These are phyloP conservation scores for Rhinolophus ferrumequinum DNA, from an alignment of 2,113 vertebrate genomes.

Conservation along the genomic window DNA sequence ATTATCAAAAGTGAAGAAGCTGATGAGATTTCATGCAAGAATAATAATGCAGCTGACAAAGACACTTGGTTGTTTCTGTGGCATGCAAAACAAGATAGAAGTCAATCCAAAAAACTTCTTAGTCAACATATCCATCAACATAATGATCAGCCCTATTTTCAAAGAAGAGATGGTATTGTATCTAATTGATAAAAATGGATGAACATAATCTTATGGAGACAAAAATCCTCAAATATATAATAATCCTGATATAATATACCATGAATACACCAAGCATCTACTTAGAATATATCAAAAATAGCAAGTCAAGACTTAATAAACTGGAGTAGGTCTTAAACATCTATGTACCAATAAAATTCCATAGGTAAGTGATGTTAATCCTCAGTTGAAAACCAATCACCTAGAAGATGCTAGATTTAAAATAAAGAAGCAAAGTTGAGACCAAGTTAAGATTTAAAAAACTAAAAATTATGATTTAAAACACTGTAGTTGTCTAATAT, in stretches of 20 bases:
- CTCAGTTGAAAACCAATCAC: neutral
- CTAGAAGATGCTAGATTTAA: conserved; percentile 32
- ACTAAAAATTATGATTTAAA: neutral
- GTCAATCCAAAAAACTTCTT: conserved; percentile 18
- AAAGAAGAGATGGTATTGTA: conserved; percentile 47
- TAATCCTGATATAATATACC: neutral
- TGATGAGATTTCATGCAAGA: conserved; percentile 44
- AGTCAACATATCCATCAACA: conserved; percentile 44
- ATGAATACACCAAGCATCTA: conserved; percentile 29
- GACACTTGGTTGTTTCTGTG: conserved; percentile 32
- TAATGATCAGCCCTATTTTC: conserved; percentile 57
- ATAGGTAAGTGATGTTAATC: neutral
- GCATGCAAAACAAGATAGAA: conserved; percentile 59
- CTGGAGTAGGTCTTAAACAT: conserved; percentile 36
- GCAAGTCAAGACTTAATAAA: neutral
- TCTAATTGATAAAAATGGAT: conserved; percentile 56
- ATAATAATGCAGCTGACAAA: conserved; percentile 27
- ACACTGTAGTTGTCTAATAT: conserved; percentile 6
- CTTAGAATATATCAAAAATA: conserved; percentile 14
- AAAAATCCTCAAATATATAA: conserved; percentile 23
- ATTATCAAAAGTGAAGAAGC: conserved; percentile 61
- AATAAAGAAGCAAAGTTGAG: conserved; percentile 17
- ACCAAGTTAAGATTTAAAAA: neutral
- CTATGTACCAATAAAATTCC: neutral
- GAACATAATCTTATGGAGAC: conserved; percentile 35